Base-by-base conservation (phyloP, 1,140 invertebrate genomes). In the Lordiphosa mommai region DNA sequence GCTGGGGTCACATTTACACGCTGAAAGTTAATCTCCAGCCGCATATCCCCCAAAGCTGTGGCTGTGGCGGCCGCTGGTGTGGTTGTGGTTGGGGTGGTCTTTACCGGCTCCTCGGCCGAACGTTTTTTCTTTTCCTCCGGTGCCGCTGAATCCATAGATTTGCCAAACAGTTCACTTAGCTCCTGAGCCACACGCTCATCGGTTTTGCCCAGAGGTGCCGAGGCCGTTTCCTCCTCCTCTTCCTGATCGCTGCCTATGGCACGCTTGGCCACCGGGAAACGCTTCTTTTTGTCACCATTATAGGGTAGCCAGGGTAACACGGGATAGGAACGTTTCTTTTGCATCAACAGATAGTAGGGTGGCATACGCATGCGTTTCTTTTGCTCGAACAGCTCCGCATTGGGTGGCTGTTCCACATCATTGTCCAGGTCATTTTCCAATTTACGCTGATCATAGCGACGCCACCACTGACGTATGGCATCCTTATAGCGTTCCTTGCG, bases 251-350 rank as follows among this genome's bases (percentile, higher is more conserved):
- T 88, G 88, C 9, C 88, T 70, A 72, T 73, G 1, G 90, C 90
- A 23, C 92, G 88, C 87, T 93, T 93, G 14, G 91, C 89, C n/a
- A 93, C 91, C 9, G 92, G 92, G 72, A 93, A 93, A 2, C 92
- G 89, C 89, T 93, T 93, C 67, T 91, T 70, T 34, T 85, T 86
- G 37, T 86, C 79, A 2, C 43, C 57, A n/a, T 80, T 71, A 34
- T 86, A 87, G 12, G 88, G 88, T 29, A 89, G 46, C 88, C 88
- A 89, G n/a, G 88, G 88, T 0, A 89, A 60, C 2, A 89, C 86
- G 3, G 87, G 87, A 52, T 82, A 82, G 10, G 87, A 88, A n/a
- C 88, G 86, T 27, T 88, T 88, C 88, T 63, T 91, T 50, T 61
- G 79, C 89, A 76, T 91, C 80, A 88, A 37, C 68, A 91, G 90